Evolutionary conservation across 2,888 invertebrate genomes (phyloP).

Genomic region (Malachius bipustulatus): DNA sequence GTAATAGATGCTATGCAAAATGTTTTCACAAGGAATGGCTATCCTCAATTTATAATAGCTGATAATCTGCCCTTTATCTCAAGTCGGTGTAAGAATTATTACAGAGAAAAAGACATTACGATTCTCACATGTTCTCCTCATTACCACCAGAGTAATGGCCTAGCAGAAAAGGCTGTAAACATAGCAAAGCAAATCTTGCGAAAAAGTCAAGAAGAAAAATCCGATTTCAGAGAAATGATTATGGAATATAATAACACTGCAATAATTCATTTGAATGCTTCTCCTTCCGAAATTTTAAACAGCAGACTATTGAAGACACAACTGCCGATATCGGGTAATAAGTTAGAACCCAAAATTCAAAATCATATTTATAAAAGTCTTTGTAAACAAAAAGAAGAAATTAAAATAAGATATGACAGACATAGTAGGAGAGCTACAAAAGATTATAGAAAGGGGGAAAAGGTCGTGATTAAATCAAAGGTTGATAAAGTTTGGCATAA

Average conservation of each 20-base stretch:
- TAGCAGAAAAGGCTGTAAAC: slow-evolving; percentile 19
- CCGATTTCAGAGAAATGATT: slow-evolving; percentile 16
- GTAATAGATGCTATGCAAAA: slow-evolving; percentile 19
- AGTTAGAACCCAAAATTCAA: slow-evolving; percentile 17
- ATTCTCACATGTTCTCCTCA: slow-evolving; percentile 15
- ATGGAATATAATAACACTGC: slow-evolving; percentile 18
- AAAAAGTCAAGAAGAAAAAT: slow-evolving; percentile 16
- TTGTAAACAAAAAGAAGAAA: slow-evolving; percentile 5
- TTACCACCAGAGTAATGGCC: slow-evolving; percentile 17
- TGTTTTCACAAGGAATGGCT: slow-evolving; percentile 20
- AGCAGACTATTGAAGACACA: slow-evolving; percentile 16
- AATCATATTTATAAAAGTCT: slow-evolving; percentile 10
- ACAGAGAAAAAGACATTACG: slow-evolving; percentile 17
- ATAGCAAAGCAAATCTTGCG: slow-evolving; percentile 21
- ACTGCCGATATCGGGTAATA: slow-evolving; percentile 13
- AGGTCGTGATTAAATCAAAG: slow-evolving; percentile 15
- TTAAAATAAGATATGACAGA: slow-evolving; percentile 12
- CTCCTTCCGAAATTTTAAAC: slow-evolving; percentile 19
- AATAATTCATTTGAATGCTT: slow-evolving; percentile 15
- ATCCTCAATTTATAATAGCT: slow-evolving; percentile 21
- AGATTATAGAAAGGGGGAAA: slow-evolving; percentile 12
- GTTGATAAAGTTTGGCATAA: slow-evolving; percentile 16
- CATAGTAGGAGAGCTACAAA: slow-evolving; percentile 4
- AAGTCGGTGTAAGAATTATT: slow-evolving; percentile 16
- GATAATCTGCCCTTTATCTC: slow-evolving; percentile 21